phyloP scores from a whole-genome alignment of 2,888 invertebrate genomes.

The Drosophila niveifrons region DNA sequence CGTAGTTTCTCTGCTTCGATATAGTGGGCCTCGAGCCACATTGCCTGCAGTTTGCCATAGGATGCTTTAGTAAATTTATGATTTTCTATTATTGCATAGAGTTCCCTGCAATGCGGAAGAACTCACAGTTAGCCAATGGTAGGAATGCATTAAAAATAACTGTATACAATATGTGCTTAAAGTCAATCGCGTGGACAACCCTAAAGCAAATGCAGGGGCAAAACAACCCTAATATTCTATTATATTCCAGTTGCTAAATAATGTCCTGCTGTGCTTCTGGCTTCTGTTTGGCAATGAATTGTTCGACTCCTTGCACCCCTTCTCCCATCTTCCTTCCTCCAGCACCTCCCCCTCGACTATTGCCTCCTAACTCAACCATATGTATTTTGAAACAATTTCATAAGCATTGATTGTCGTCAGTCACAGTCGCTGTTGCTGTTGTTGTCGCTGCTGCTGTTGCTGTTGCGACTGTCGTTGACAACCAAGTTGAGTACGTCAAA shows the following conservation, averaged over 20 bases:
- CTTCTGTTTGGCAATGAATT: conserved; percentile 34
- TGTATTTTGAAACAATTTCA: conserved; percentile 77
- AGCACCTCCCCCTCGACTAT: not conserved
- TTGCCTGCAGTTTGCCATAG: conserved; percentile 94
- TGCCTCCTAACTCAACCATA: conserved; percentile 33
- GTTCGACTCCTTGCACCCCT: conserved; percentile 19
- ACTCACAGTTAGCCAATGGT: conserved; percentile 26
- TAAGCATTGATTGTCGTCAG: conserved; percentile 60
- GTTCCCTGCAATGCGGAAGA: conserved; percentile 87
- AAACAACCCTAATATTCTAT: conserved; percentile 38
- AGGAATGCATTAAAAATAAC: not conserved
- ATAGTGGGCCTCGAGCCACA: conserved; percentile 98
- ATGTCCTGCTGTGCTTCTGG: conserved; percentile 50
- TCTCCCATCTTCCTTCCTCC: not conserved
- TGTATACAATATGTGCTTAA: not conserved
- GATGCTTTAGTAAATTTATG: conserved; percentile 95
- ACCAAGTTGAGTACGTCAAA: conserved; percentile 68
- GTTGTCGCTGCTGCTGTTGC: conserved; percentile 1
- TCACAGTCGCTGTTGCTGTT: conserved; percentile 1
- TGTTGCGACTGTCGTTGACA: conserved; percentile 65
- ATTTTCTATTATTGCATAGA: conserved; percentile 95
- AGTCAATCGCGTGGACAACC: conserved; percentile 29
- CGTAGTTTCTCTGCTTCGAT: conserved; percentile 96
- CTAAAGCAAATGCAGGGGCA: not conserved
- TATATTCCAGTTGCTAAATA: conserved; percentile 14